Evolutionary conservation across 2,797 vertebrate genomes (phyloP), one percentile per base, ranked within the genome.

Genomic region (Enteromius mattozi): DNA sequence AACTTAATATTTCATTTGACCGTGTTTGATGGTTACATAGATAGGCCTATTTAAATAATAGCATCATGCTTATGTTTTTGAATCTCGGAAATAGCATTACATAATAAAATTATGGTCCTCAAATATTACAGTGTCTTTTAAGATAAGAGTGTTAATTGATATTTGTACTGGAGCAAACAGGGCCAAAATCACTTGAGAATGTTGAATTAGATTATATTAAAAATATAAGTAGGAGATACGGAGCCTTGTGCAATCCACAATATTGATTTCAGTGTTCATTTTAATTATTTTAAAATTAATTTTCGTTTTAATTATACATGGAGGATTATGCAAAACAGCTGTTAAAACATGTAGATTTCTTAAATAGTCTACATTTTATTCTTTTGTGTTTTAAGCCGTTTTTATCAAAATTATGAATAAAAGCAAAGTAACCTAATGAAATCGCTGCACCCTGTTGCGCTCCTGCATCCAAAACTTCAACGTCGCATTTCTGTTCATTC

Each of bases 121-220:
- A 47, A 80, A 88, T 37, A 61, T 65, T 56, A 42, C 49, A 76
- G 42, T 87, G 65, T 86, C 74, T 81, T 83, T 66, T 21, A 75
- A 86, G 74, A 88, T 87, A 81, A 87, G 82, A 75, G 70, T 84
- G 86, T 88, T 84, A 87, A 89, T 88, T 88, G 84, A 86, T 71
- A 84, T 65, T 81, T 81, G 54, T 65, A 80, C 70, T 49, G 66
- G n/a, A 82, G 81, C 42, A 37, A 81, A 65, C 12, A 69, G 42
- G 68, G 71, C 33, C 40, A 84, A 71, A 45, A 56, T 35, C 24
- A 19, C n/a, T 61, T 72, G 27, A 35, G 70, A 19, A 35, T 59
- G 71, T 66, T 85, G 66, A 86, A 85, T 81, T 81, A 82, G 82
- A 78, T 72, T 51, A 84, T 61, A 61, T 35, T 61, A 86, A 82